phyloP scores from a whole-genome alignment of 1,140 invertebrate species.

The Homarus americanus region DNA sequence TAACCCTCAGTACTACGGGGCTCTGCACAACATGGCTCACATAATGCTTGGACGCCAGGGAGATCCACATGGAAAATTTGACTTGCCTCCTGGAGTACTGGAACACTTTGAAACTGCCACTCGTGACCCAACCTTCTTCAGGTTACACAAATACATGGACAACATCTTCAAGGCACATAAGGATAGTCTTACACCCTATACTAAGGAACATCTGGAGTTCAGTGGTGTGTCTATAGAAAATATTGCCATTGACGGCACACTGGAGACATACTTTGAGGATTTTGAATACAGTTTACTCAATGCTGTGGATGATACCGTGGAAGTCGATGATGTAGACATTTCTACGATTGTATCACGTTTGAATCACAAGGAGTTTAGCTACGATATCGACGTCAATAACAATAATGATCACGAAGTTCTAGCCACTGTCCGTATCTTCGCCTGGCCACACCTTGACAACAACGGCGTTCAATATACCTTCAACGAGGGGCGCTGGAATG shows the following conservation, averaged over 20 bases:
- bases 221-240: background rate
- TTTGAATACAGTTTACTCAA: slow-evolving; percentile 49
- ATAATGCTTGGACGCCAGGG: slow-evolving; percentile 43
- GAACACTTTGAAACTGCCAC: slow-evolving; percentile 51
- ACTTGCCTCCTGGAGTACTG: slow-evolving; percentile 32
- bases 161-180: slow-evolving; percentile 50
- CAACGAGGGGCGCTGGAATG: slow-evolving; percentile 30
- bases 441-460: slow-evolving; percentile 33
- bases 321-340: slow-evolving; percentile 24
- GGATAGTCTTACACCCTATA: slow-evolving; percentile 44
- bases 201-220: slow-evolving; percentile 32
- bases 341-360: background rate
- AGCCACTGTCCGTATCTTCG: slow-evolving; percentile 4
- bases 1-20: slow-evolving; percentile 32
- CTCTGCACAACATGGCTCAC: slow-evolving; percentile 55
- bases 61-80: slow-evolving; percentile 47
- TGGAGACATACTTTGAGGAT: slow-evolving; percentile 55
- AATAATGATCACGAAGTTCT: slow-evolving; percentile 26
- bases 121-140: slow-evolving; percentile 30
- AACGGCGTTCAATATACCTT: slow-evolving; percentile 6
- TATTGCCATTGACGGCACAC: background rate
- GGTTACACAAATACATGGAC: slow-evolving; percentile 47
- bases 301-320: slow-evolving; percentile 33
- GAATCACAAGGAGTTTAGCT: slow-evolving; percentile 25
- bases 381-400: slow-evolving; percentile 17